Evolutionary conservation across 1,140 invertebrate genomes (phyloP).

Genomic region (Temnothorax longispinosus): DNA sequence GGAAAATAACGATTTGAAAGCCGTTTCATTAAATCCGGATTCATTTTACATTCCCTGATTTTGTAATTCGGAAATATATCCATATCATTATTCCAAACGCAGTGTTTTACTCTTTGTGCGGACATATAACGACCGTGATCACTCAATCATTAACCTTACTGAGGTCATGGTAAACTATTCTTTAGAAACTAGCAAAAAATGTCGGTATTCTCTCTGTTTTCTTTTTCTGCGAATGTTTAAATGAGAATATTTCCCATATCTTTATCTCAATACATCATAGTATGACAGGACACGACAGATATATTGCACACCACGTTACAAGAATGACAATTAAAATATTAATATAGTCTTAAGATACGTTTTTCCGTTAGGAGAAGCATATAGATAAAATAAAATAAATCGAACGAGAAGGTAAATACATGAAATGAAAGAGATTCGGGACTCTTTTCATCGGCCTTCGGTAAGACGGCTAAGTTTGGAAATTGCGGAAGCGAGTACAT

Average conservation of each 20-base stretch:
- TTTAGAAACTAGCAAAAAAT: conserved; percentile 19
- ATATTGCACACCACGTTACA: neutral
- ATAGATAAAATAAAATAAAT: neutral
- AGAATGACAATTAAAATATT: neutral
- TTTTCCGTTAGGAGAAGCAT: neutral
- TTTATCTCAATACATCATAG: neutral
- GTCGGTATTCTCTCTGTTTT: neutral
- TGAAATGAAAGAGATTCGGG: neutral
- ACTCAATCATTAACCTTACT: conserved; percentile 21
- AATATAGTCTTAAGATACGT: neutral
- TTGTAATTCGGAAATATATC: conserved; percentile 42
- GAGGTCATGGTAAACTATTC: conserved; percentile 12
- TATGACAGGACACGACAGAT: neutral
- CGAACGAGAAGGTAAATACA: neutral
- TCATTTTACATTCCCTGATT: conserved; percentile 25
- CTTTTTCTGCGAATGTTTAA: neutral
- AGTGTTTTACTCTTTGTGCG: neutral
- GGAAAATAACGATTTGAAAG: conserved; percentile 42
- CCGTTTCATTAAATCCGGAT: conserved; percentile 35
- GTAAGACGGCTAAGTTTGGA: neutral
- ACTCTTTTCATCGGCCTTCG: neutral
- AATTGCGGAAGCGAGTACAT: neutral
- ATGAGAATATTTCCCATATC: neutral
- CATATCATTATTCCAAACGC: conserved; percentile 16
- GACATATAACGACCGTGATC: conserved; percentile 9